Base-by-base conservation (phyloP, 2,888 invertebrate species). In the Hemaris fuciformis region DNA sequence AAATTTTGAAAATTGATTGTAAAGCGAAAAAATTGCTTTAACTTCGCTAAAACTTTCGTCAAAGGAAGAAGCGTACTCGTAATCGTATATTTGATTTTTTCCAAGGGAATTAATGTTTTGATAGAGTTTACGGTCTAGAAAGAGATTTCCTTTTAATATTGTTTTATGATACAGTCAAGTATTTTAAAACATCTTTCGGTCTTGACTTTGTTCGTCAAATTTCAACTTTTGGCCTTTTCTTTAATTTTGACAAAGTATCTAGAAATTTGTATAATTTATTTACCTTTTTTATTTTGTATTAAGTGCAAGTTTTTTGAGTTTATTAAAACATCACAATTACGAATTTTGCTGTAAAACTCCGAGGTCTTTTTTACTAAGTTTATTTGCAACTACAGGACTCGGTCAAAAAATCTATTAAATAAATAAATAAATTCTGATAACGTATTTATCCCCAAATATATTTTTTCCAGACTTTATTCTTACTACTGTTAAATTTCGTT, bases 11-110 rank as follows among this genome's bases (percentile, higher is more conserved):
- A 57, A n/a, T 41, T n/a, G n/a, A n/a, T n/a, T n/a, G 58, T 8
- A 18, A 38, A 38, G 18, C 18, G 41, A 41, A 15, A 18, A 25
- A 60, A 60, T 13, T 18, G 25, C 8, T 23, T 4, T 3, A 60
- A 60, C 38, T 41, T 60, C 18, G 41, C 27, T 38, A 53, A 25
- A 41, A 42, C 38, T 41, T 41, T n/a, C 6, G 13, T 34, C 59
- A 62, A 68, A 71, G 66, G 66, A 66, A 67, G 66, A 71, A 71
- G 67, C 65, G 59, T 62, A 65, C 69, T n/a, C n/a, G n/a, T n/a
- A n/a, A n/a, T n/a, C n/a, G n/a, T n/a, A n/a, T n/a, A 72, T 73
- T 72, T 66, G 60, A 68, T 71, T 75, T 73, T 77, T 72, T 74
- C 70, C 71, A 65, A 71, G 68, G 70, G 68, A 74, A 73, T 77